Percentiles rank a stretch among this genome's conserved stretches.
Evolutionary conservation across 2,113 vertebrate species (phyloP).

Genomic region (Chaetorhynchus papuensis): DNA sequence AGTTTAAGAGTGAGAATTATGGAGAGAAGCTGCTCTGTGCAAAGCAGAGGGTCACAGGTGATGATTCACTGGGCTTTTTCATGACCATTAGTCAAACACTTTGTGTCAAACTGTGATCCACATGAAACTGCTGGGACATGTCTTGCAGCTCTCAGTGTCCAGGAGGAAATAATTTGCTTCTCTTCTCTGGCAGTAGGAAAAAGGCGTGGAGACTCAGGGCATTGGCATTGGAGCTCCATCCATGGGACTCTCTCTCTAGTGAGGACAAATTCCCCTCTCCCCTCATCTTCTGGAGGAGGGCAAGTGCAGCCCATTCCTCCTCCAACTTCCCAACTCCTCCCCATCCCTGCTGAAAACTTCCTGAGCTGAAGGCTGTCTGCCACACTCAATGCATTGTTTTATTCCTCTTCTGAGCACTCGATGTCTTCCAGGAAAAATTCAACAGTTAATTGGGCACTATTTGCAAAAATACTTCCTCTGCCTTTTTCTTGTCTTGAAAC

Average conservation of each 20-base stretch:
- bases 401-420: background rate
- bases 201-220: background rate
- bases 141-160: background rate
- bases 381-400: background rate
- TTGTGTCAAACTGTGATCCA: background rate
- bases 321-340: background rate
- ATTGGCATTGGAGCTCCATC: background rate
- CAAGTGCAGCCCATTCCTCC: background rate
- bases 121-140: background rate
- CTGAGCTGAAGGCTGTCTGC: background rate
- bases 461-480: background rate
- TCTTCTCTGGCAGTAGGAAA: background rate
- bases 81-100: background rate
- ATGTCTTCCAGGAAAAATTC: background rate
- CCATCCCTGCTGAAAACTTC: background rate
- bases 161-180: background rate
- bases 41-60: background rate
- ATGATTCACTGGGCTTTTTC: background rate
- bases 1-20: background rate
- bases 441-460: background rate
- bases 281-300: background rate
- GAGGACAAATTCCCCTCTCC: background rate
- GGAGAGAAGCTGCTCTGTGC: background rate
- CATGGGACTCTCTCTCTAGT: background rate
- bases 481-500: background rate